Conservation (phyloP, 2,113 vertebrate genomes). For the Papio anubis region DNA sequence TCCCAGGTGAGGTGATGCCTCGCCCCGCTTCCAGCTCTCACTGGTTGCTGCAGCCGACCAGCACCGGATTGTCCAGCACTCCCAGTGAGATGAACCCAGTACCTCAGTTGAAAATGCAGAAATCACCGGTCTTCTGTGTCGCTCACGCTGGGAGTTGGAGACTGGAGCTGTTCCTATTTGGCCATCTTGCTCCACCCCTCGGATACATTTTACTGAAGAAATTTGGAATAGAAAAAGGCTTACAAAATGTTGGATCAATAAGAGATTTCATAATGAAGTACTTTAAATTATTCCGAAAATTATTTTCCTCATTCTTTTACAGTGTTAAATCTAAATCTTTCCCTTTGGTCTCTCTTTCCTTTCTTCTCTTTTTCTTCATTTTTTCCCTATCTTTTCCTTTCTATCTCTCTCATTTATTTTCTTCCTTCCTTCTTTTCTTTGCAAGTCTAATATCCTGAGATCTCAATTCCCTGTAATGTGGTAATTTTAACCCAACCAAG, state of each 20-base stretch:
- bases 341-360: not conserved
- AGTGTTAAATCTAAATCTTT: not conserved
- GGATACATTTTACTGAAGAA: not conserved
- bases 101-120: too few species aligned
- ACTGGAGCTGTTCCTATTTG: too few species aligned
- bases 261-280: not conserved
- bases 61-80: too few species aligned
- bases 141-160: too few species aligned
- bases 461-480: not conserved
- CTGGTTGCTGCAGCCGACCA: too few species aligned
- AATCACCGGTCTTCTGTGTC: too few species aligned
- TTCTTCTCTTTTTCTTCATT: too few species aligned
- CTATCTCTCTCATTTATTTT: fast-evolving
- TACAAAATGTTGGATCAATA: constrained; percentile 1
- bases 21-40: too few species aligned
- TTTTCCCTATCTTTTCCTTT: not conserved
- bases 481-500: not conserved
- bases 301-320: not conserved
- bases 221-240: not conserved
- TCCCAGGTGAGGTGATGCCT: too few species aligned
- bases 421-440: not conserved
- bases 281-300: not conserved
- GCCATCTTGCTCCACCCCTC: too few species aligned
- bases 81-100: too few species aligned
- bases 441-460: not conserved